phyloP scores from a whole-genome alignment of 2,888 invertebrate species.

The Uloborus plumipes region DNA sequence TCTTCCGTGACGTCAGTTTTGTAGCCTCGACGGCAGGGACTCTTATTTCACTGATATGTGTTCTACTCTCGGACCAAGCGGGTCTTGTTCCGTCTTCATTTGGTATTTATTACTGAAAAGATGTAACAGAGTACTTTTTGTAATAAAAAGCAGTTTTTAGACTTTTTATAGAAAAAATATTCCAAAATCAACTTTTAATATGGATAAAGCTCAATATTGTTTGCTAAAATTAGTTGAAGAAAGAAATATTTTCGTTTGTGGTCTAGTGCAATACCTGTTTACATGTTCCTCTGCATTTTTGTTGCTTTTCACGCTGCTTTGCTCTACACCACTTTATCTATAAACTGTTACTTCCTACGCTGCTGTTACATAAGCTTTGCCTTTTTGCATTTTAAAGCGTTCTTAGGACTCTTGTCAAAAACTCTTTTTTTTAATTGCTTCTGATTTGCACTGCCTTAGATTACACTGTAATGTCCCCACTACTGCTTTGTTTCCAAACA shows the following conservation, averaged over 20 bases:
- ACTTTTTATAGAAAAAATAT: too few species aligned
- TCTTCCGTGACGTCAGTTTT: constrained; percentile 42
- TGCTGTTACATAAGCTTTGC: not conserved
- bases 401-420: too few species aligned
- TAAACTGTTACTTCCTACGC: not conserved
- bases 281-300: constrained; percentile 7
- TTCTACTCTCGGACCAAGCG: constrained; percentile 55
- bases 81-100: constrained; percentile 50
- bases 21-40: constrained; percentile 55
- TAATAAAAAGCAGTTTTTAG: too few species aligned
- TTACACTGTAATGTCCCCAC: too few species aligned
- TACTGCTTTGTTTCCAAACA: too few species aligned
- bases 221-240: not conserved
- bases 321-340: not conserved
- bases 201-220: not conserved
- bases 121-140: too few species aligned
- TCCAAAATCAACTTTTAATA: too few species aligned
- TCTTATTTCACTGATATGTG: constrained; percentile 34
- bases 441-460: too few species aligned
- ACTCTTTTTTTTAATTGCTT: too few species aligned
- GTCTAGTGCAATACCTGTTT: constrained; percentile 40
- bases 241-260: constrained; percentile 21
- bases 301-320: not conserved
- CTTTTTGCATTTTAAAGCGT: too few species aligned
- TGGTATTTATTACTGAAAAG: not conserved